Evolutionary conservation across 2,113 vertebrate species (phyloP).

Genomic region (Phainopepla nitens): DNA sequence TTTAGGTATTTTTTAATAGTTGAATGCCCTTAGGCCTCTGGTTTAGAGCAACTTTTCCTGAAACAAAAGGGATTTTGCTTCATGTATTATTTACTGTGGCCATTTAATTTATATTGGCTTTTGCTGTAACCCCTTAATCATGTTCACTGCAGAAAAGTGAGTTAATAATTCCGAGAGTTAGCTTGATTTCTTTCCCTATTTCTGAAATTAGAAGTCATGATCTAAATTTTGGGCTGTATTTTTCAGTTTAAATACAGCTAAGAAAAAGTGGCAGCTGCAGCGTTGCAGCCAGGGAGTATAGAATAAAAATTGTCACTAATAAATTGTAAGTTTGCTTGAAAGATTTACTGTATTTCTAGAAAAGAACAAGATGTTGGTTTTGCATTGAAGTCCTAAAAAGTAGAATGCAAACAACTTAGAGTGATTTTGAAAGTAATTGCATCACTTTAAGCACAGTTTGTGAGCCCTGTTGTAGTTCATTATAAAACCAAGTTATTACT

Average conservation of each 20-base stretch:
- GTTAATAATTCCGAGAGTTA: not conserved
- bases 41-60: not conserved
- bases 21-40: not conserved
- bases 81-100: constrained; percentile 20
- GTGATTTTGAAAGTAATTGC: constrained; percentile 46
- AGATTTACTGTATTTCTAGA: not conserved
- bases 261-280: not conserved
- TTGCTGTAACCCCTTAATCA: constrained; percentile 1
- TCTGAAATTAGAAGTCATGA: not conserved
- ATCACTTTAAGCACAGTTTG: constrained; percentile 69
- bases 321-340: not conserved
- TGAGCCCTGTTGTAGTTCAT: constrained; percentile 48
- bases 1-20: not conserved
- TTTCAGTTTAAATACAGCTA: not conserved
- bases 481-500: constrained; percentile 56
- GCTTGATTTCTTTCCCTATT: not conserved
- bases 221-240: not conserved
- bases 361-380: not conserved
- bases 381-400: not conserved
- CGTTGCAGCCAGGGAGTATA: not conserved
- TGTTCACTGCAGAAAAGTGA: not conserved
- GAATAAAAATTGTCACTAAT: not conserved
- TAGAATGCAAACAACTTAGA: not conserved
- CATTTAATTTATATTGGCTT: constrained; percentile 36
- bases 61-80: constrained; percentile 22